Evolutionary conservation across 2,888 invertebrate genomes (phyloP).

Genomic region (Teleiodes luculella): DNA sequence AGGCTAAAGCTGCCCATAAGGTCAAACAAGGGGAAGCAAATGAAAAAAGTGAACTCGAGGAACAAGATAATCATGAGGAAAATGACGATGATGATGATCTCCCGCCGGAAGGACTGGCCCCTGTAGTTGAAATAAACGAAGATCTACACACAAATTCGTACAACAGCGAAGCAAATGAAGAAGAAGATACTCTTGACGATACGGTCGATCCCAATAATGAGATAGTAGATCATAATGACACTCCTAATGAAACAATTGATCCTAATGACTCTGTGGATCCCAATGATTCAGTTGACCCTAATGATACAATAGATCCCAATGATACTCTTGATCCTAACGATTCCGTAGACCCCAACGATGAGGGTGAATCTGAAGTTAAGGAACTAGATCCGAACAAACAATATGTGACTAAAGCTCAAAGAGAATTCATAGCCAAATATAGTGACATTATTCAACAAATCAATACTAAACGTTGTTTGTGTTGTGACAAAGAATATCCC

Average conservation of each 20-base stretch:
- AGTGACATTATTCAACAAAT: conserved; percentile 71
- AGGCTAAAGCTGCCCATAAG: conserved; percentile 28
- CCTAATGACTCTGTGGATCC: conserved; percentile 45
- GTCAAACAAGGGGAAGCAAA: conserved; percentile 35
- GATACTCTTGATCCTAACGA: conserved; percentile 33
- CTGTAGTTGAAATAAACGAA: conserved; percentile 69
- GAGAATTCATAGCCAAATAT: conserved; percentile 66
- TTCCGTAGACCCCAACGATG: conserved; percentile 43
- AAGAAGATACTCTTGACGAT: conserved; percentile 51
- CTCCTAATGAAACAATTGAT: conserved; percentile 32
- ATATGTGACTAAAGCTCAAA: conserved; percentile 66
- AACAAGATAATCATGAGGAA: conserved; percentile 49
- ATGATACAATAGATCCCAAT: conserved; percentile 25
- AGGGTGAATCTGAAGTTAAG: conserved; percentile 35
- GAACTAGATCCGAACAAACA: conserved; percentile 59
- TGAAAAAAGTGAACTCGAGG: conserved; percentile 38
- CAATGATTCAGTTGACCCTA: conserved; percentile 36
- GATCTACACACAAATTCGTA: conserved; percentile 60
- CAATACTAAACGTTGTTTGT: conserved; percentile 70
- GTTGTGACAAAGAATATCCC: conserved; percentile 69
- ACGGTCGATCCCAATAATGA: conserved; percentile 24
- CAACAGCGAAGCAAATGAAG: conserved; percentile 57
- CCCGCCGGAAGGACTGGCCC: conserved; percentile 52
- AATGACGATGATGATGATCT: conserved; percentile 62
- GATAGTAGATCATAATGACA: background rate